Conservation (phyloP, 1,140 invertebrate species). For the Nasonia vitripennis region DNA sequence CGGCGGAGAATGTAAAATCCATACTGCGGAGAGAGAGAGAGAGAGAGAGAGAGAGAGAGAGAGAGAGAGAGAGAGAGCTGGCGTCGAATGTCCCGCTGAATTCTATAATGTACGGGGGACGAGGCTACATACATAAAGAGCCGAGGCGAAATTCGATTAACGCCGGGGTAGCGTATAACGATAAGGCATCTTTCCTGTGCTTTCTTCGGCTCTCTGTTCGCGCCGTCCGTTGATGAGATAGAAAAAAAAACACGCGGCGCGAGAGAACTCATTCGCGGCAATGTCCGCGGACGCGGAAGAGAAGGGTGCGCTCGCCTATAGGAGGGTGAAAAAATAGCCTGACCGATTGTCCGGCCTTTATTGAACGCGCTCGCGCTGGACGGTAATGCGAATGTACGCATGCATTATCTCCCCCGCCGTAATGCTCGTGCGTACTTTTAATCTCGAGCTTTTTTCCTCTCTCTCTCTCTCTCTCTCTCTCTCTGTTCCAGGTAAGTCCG, state of each 20-base stretch:
- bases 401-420: background rate
- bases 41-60: background rate
- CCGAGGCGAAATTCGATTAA: slow-evolving; percentile 51
- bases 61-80: background rate
- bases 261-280: slow-evolving; percentile 15
- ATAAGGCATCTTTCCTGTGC: slow-evolving; percentile 53
- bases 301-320: background rate
- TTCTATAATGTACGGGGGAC: slow-evolving; percentile 29
- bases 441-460: background rate
- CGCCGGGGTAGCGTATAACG: slow-evolving; percentile 19
- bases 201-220: slow-evolving; percentile 29
- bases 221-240: slow-evolving; percentile 30
- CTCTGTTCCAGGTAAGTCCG: slow-evolving; percentile 35
- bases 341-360: slow-evolving; percentile 22
- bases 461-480: background rate
- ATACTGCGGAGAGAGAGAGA: slow-evolving; percentile 12
- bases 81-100: slow-evolving; percentile 24
- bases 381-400: background rate
- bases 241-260: slow-evolving; percentile 31
- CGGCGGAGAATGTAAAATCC: slow-evolving; percentile 28
- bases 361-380: background rate
- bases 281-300: slow-evolving; percentile 4
- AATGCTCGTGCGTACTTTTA: background rate
- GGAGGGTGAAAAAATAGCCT: background rate
- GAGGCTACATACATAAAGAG: slow-evolving; percentile 36